Percentiles rank a stretch among this genome's conserved stretches.
phyloP scores from a whole-genome alignment of 1,140 invertebrate species.

The Drosophila neocordata region DNA sequence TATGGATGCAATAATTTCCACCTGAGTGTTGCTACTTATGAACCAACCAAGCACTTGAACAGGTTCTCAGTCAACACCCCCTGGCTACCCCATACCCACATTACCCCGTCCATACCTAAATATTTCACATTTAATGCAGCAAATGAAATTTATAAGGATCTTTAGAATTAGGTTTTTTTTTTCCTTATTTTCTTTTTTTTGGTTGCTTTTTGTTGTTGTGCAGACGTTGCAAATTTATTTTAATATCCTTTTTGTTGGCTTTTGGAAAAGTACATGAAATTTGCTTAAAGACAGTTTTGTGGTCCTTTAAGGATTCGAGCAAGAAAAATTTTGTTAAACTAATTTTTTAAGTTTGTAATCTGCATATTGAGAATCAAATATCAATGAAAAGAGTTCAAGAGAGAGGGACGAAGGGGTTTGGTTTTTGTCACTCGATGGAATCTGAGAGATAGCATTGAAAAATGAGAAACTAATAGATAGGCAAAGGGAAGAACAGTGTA shows the following conservation, averaged over 20 bases:
- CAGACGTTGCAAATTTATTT: constrained; percentile 38
- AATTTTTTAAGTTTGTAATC: constrained; percentile 54
- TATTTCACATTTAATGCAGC: constrained; percentile 43
- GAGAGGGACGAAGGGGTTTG: not conserved
- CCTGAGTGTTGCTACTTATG: constrained; percentile 35
- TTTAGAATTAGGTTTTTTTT: not conserved
- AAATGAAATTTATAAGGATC: constrained; percentile 59
- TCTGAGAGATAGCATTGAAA: constrained; percentile 55
- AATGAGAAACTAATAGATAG: constrained; percentile 64
- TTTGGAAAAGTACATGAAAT: constrained; percentile 34
- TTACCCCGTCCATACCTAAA: constrained; percentile 5
- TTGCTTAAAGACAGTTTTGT: not conserved
- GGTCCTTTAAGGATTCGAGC: not conserved
- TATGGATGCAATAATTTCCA: not conserved
- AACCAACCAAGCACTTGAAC: constrained; percentile 54
- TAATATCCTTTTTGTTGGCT: constrained; percentile 37
- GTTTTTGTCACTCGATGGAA: constrained; percentile 53
- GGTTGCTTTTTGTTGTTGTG: constrained; percentile 28
- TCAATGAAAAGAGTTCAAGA: not conserved
- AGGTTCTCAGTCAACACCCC: constrained; percentile 36
- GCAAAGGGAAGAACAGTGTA: not conserved
- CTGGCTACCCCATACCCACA: constrained; percentile 1
- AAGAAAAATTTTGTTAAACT: constrained; percentile 42
- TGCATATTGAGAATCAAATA: constrained; percentile 39
- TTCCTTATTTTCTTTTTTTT: constrained; percentile 26